Percentiles rank a stretch among this genome's conserved stretches.
These are phyloP conservation scores for Galleria mellonella DNA, from an alignment of 1,140 invertebrate genomes.

Conservation along the genomic window DNA sequence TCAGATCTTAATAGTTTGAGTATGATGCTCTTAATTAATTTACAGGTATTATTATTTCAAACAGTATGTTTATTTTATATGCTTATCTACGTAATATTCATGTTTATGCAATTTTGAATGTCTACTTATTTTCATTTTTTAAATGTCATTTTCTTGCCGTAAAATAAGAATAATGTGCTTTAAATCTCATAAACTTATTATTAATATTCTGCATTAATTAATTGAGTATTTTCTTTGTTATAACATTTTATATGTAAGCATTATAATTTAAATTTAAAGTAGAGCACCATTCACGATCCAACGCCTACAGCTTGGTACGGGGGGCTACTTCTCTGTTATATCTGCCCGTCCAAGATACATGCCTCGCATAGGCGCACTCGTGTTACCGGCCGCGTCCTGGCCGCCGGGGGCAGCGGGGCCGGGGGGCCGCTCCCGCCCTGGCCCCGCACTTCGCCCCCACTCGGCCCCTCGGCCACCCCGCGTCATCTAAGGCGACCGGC, in stretches of 20 bases:
- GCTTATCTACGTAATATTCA: too few relatives aligned
- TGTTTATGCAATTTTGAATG: too few relatives aligned
- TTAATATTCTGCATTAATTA: too few relatives aligned
- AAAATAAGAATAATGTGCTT: too few relatives aligned
- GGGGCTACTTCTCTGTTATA: conserved; percentile 73
- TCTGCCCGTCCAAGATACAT: conserved; percentile 72
- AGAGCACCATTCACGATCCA: conserved; percentile 27
- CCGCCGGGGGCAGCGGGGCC: conserved; percentile 26
- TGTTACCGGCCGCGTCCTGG: conserved; percentile 65
- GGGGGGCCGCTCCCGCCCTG: conserved; percentile 14
- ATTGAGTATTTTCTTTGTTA: too few relatives aligned
- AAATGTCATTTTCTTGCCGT: too few relatives aligned
- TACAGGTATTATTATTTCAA: too few relatives aligned
- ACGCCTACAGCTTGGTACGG: conserved; percentile 53
- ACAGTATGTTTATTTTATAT: too few relatives aligned
- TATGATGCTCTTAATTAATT: too few relatives aligned
- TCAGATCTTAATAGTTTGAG: too few relatives aligned
- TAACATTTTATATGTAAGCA: not conserved
- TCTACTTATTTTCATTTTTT: too few relatives aligned
- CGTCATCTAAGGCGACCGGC: conserved; percentile 59
- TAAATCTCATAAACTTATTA: too few relatives aligned
- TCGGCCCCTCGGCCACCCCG: conserved; percentile 32
- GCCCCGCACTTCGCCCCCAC: conserved; percentile 15
- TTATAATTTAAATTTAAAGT: conserved; percentile 25
- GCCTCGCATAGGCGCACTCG: conserved; percentile 72